phyloP scores from a whole-genome alignment of 2,113 vertebrate genomes.

The Argyrosomus japonicus region DNA sequence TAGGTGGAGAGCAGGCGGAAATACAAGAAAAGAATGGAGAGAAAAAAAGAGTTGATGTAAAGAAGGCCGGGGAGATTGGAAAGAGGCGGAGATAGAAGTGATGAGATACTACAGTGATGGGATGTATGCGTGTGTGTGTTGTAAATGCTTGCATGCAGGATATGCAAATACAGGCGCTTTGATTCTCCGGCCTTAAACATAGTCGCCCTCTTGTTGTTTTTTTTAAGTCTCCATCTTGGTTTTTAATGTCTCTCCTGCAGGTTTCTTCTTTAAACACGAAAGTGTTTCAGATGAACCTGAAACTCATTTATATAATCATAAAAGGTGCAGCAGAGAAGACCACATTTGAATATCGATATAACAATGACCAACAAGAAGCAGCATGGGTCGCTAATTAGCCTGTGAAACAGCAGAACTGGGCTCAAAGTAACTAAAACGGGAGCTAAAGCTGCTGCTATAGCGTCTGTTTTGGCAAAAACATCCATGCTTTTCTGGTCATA shows the following conservation, averaged over 20 bases:
- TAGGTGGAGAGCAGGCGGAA: slow-evolving; percentile 57
- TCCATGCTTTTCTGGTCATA: neutral
- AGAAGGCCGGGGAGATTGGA: slow-evolving; percentile 66
- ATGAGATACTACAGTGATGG: slow-evolving; percentile 69
- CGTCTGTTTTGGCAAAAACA: neutral
- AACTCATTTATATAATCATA: neutral
- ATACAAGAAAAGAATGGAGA: slow-evolving; percentile 47
- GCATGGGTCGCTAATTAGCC: neutral
- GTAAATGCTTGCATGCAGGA: slow-evolving; percentile 59
- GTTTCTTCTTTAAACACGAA: slow-evolving; percentile 11
- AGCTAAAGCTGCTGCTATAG: no score
- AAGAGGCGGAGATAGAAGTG: slow-evolving; percentile 70
- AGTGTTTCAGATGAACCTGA: slow-evolving; percentile 16
- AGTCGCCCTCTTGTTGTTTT: slow-evolving; percentile 49
- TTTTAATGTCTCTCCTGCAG: neutral
- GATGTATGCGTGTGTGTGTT: slow-evolving; percentile 59
- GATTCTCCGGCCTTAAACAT: slow-evolving; percentile 63
- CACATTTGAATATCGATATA: neutral
- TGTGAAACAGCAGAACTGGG: neutral
- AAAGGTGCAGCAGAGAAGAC: neutral
- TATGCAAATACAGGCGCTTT: slow-evolving; percentile 74
- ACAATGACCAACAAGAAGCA: neutral
- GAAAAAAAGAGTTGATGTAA: slow-evolving; percentile 63
- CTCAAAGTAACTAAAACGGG: neutral
- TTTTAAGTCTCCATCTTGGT: slow-evolving; percentile 2